Base-by-base conservation (phyloP, 2,113 vertebrate genomes). In the Centropus unirufus region DNA sequence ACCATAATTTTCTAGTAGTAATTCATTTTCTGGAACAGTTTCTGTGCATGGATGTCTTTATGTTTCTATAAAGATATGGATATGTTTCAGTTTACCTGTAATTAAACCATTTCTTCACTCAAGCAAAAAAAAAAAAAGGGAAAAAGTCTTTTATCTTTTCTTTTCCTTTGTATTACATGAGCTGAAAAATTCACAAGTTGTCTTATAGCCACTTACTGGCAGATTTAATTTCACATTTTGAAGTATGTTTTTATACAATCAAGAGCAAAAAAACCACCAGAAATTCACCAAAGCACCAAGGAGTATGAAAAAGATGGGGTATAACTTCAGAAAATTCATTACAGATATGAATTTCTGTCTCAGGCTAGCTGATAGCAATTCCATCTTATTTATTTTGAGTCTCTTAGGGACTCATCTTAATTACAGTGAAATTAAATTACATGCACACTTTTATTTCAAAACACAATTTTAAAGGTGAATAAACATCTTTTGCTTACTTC, bases 341-440 rank as follows among this genome's bases (percentile, higher is more conserved):
- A 39, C 42, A 15, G 42, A 84, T 2, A 3, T 62, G 22, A 58
- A 77, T 92, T 94, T 90, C 67, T 93, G 55, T 93, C 44, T 83
- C 91, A 95, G n/a, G 15, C 85, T 81, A 79, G 36, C 75, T 93
- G 59, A 68, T 92, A 66, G 55, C 51, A 92, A 58, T 97, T 97
- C 84, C 47, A 39, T 90, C 87, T 94, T 92, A 86, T 83, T 90
- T 0, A 77, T 93, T 69, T 92, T 69, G 5, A 93, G 79, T 86
- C 85, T 96, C 54, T 51, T 74, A 94, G 52, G 61, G 80, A 92
- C 51, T 85, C 12, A 36, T 94, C 87, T 96, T 97, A 96, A 96
- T 97, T 97, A 94, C 87, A 91, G 72, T 95, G 92, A 88, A 92
- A 95, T 90, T 91, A 96, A 96, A 90, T 97, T 93, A 91, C 5